Conservation (phyloP, 2,797 vertebrate species). For the Cetoscarus ocellatus region DNA sequence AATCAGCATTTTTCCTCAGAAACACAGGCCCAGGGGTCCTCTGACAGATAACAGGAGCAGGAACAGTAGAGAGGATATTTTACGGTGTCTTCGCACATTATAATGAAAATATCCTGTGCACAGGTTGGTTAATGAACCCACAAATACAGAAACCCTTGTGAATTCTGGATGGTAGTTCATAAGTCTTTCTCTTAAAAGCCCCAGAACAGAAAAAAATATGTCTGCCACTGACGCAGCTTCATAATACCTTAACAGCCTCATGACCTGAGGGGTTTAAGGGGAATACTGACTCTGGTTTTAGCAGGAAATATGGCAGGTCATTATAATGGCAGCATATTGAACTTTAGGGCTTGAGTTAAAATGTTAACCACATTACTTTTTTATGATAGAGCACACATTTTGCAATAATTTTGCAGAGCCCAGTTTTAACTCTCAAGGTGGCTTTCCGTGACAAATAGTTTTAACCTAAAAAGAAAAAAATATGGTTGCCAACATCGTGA, state of each 20-base stretch:
- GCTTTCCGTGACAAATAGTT: too few relatives aligned
- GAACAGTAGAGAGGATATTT: background rate
- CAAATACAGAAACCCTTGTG: background rate
- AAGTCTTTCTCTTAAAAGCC: background rate
- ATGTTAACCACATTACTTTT: background rate
- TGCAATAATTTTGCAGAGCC: too few relatives aligned
- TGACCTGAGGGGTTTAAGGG: background rate
- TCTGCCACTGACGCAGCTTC: constrained; percentile 7
- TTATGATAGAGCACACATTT: too few relatives aligned
- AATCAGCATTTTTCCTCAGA: constrained; percentile 11
- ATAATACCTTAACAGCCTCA: background rate
- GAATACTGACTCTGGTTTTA: background rate
- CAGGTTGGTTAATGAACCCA: background rate
- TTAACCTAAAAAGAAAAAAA: too few relatives aligned
- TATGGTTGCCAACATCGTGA: too few relatives aligned
- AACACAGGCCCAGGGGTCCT: constrained; percentile 4
- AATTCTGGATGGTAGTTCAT: constrained; percentile 2
- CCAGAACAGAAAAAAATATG: background rate
- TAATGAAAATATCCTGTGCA: background rate
- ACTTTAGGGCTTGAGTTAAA: background rate
- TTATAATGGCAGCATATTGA: too few relatives aligned
- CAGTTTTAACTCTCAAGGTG: too few relatives aligned
- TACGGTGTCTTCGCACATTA: background rate
- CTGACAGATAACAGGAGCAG: background rate
- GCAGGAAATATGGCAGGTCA: background rate